Evolutionary conservation across 2,888 invertebrate species (phyloP), one percentile per base, ranked within the genome.

Genomic region (Heliconius ethilla): DNA sequence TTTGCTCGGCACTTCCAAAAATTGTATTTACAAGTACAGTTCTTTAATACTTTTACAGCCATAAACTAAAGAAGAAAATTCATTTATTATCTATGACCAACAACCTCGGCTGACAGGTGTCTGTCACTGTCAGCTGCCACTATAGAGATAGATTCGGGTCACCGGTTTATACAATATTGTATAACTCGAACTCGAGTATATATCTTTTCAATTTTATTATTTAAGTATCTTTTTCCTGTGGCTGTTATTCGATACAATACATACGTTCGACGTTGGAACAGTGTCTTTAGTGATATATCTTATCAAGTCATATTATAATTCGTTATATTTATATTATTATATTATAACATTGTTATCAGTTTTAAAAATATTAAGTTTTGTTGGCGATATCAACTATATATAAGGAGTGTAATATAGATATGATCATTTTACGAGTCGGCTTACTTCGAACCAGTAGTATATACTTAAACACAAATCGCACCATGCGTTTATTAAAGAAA

Each of bases 401-500:
- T n/a, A 33, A 72, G 33, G 55, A 74, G 40, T 25, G 25, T 29
- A 75, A 62, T 76, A 65, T 75, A 82, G 73, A 88, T 70, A 87
- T 92, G 92, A 86, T 87, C 82, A 80, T 89, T 45, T 80, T 89
- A 65, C 87, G 89, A 77, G 82, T 83, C 59, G 83, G 85, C 81
- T 78, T 87, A 62, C 76, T 83, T 62, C 85, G 82, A 78, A 87
- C 85, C 77, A 78, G 84, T 62, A 85, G 84, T 83, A 80, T 83
- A 18, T 84, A 85, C 78, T 81, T 84, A 37, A 83, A 82, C 62
- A 87, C 87, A 67, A 85, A 80, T 76, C 88, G 92, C 79, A 86
- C 85, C 65, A 87, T 93, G 88, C 92, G 92, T 86, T 87, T 93
- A 81, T 83, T 93, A 33, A 91, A 87, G 81, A 91, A 85, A 70